Evolutionary conservation across 2,888 invertebrate species (phyloP).

Genomic region (Glaucopsyche alexis): DNA sequence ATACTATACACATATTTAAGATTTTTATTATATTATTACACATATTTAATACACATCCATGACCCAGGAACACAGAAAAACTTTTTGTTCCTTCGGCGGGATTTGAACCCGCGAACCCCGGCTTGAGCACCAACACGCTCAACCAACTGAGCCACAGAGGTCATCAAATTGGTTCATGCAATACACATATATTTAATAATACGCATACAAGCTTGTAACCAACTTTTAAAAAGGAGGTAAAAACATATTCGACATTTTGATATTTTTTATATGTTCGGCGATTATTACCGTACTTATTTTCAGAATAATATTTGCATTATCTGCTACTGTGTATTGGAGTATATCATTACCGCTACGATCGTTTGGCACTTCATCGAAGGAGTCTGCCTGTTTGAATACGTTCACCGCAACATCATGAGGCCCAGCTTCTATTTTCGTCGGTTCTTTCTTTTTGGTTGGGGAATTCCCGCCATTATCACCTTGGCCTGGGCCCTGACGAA

Average conservation of each 20-base stretch:
- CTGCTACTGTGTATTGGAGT: conserved; percentile 90
- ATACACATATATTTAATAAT: too few species aligned
- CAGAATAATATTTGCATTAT: conserved; percentile 91
- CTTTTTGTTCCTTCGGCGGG: too few species aligned
- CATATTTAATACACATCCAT: too few species aligned
- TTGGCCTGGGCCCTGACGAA: conserved; percentile 83
- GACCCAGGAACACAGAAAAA: too few species aligned
- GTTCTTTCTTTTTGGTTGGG: conserved; percentile 87
- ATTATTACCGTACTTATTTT: conserved; percentile 37
- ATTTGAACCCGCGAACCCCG: too few species aligned
- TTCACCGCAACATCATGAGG: conserved; percentile 87
- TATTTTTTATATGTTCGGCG: not conserved
- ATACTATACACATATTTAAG: too few species aligned
- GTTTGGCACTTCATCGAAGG: conserved; percentile 99
- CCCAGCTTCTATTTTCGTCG: conserved; percentile 77
- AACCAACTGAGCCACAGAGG: too few species aligned
- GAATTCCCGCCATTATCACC: conserved; percentile 84
- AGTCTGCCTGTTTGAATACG: conserved; percentile 90
- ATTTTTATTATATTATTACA: too few species aligned
- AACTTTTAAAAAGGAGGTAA: too few species aligned
- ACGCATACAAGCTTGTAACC: too few species aligned
- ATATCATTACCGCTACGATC: conserved; percentile 93
- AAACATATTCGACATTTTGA: not conserved
- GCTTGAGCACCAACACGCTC: too few species aligned
- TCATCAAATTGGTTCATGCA: too few species aligned